phyloP scores from a whole-genome alignment of 2,113 vertebrate species.

The Pangasianodon gigas region DNA sequence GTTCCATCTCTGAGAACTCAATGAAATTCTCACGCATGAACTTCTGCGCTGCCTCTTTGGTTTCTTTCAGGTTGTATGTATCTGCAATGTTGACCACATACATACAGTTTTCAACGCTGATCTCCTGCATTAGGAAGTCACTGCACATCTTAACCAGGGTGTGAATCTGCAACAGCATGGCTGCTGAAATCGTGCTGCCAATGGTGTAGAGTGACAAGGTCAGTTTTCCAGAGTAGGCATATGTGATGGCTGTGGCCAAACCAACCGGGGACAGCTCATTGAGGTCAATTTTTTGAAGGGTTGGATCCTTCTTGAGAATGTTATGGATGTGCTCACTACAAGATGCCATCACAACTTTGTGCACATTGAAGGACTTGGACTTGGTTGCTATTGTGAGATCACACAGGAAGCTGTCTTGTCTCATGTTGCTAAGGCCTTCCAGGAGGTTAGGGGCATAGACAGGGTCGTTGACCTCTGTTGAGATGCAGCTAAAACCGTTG shows the following conservation, averaged over 20 bases:
- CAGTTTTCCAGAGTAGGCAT: conserved; percentile 95
- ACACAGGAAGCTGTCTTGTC: conserved; percentile 92
- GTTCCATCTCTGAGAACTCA: conserved; percentile 96
- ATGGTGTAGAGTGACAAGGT: conserved; percentile 95
- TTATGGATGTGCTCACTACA: conserved; percentile 92
- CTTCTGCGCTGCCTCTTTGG: conserved; percentile 89
- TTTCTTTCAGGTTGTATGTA: conserved; percentile 88
- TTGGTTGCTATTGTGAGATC: conserved; percentile 92
- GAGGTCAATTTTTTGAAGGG: conserved; percentile 88
- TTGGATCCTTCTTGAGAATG: conserved; percentile 89
- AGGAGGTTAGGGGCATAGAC: conserved; percentile 89
- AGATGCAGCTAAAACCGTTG: conserved; percentile 94
- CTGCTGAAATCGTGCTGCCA: conserved; percentile 92
- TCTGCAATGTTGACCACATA: conserved; percentile 94
- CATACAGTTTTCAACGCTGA: conserved; percentile 97
- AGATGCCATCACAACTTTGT: conserved; percentile 96
- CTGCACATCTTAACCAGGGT: conserved; percentile 98
- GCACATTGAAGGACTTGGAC: conserved; percentile 93
- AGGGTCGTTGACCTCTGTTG: conserved; percentile 88
- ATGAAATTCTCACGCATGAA: conserved; percentile 98
- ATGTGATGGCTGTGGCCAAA: conserved; percentile 90
- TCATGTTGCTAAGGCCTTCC: conserved; percentile 92
- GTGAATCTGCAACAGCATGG: conserved; percentile 87
- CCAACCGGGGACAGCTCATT: conserved; percentile 89
- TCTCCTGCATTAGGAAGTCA: conserved; percentile 92